These are phyloP conservation scores for Euproctis similis DNA, from an alignment of 2,888 invertebrate genomes.

Conservation along the genomic window DNA sequence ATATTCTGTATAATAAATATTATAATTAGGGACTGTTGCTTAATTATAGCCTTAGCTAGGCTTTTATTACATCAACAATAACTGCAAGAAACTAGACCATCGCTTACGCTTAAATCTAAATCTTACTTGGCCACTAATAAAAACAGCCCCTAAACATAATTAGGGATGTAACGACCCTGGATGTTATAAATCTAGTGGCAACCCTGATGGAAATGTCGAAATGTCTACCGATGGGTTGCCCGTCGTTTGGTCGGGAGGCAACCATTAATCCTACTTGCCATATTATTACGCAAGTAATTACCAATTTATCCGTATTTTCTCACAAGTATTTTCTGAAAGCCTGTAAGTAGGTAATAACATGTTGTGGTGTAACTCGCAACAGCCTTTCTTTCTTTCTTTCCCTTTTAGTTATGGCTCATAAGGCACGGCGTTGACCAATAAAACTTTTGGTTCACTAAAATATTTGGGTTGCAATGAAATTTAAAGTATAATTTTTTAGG, in stretches of 20 bases:
- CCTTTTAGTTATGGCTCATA: too few species aligned
- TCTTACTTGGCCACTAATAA: constrained; percentile 34
- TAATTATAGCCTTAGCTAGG: too few species aligned
- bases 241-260: constrained; percentile 22
- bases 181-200: constrained; percentile 47
- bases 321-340: constrained; percentile 23
- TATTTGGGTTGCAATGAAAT: too few species aligned
- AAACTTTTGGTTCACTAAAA: too few species aligned
- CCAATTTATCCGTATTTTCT: constrained; percentile 43
- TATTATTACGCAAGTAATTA: constrained; percentile 51
- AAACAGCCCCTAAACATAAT: constrained; percentile 50
- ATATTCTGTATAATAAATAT: too few species aligned
- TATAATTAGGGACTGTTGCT: too few species aligned
- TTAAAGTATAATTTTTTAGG: too few species aligned
- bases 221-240: constrained; percentile 15
- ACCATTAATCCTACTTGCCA: constrained; percentile 38
- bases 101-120: constrained; percentile 17
- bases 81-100: constrained; percentile 16
- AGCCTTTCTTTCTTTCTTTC: constrained; percentile 20
- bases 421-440: too few species aligned
- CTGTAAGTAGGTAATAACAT: constrained; percentile 24
- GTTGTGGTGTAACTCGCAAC: constrained; percentile 12
- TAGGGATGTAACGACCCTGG: constrained; percentile 48
- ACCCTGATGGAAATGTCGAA: constrained; percentile 16
- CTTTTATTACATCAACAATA: too few species aligned